Evolutionary conservation across 2,797 vertebrate genomes (phyloP).

Genomic region (Sebastes variabilis): DNA sequence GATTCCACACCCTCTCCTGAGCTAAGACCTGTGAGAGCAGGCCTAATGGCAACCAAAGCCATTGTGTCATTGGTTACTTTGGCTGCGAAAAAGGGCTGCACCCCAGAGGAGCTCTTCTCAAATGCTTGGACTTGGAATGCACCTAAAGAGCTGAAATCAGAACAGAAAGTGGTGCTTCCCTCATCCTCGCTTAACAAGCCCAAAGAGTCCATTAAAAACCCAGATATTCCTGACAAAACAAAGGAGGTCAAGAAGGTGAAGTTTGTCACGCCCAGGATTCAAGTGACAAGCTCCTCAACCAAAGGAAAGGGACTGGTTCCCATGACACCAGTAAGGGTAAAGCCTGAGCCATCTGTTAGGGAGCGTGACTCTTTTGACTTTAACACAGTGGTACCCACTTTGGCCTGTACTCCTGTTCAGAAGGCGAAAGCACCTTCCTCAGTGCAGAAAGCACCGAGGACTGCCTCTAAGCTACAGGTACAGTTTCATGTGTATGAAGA

Average conservation of each 20-base stretch:
- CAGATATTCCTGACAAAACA: slow-evolving; percentile 17
- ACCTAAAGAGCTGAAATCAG: slow-evolving; percentile 24
- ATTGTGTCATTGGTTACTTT: slow-evolving; percentile 73
- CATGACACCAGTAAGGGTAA: slow-evolving; percentile 61
- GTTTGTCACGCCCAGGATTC: slow-evolving; percentile 45
- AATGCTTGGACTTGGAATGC: slow-evolving; percentile 83
- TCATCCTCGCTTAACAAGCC: slow-evolving; percentile 60
- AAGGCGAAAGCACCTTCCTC: slow-evolving; percentile 26
- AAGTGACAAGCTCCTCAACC: slow-evolving; percentile 30
- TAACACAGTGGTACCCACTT: slow-evolving; percentile 67
- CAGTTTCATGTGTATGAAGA: slow-evolving; percentile 90
- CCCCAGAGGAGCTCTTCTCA: slow-evolving; percentile 79
- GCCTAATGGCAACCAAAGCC: slow-evolving; percentile 83
- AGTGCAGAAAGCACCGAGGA: slow-evolving; percentile 50
- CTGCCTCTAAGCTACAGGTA: slow-evolving; percentile 30
- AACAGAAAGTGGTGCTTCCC: slow-evolving; percentile 38
- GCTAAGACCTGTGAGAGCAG: slow-evolving; percentile 81
- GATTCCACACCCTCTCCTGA: slow-evolving; percentile 61
- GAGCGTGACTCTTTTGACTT: slow-evolving; percentile 61
- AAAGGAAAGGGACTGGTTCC: slow-evolving; percentile 62
- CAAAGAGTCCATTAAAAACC: slow-evolving; percentile 58
- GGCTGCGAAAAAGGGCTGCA: slow-evolving; percentile 68
- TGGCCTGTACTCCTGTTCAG: slow-evolving; percentile 78
- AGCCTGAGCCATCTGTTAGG: slow-evolving; percentile 16
- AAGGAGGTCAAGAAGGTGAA: slow-evolving; percentile 64